Evolutionary conservation across 2,113 vertebrate species (phyloP), one percentile per base, ranked within the genome.

Genomic region (Ceuthmochares aereus): DNA sequence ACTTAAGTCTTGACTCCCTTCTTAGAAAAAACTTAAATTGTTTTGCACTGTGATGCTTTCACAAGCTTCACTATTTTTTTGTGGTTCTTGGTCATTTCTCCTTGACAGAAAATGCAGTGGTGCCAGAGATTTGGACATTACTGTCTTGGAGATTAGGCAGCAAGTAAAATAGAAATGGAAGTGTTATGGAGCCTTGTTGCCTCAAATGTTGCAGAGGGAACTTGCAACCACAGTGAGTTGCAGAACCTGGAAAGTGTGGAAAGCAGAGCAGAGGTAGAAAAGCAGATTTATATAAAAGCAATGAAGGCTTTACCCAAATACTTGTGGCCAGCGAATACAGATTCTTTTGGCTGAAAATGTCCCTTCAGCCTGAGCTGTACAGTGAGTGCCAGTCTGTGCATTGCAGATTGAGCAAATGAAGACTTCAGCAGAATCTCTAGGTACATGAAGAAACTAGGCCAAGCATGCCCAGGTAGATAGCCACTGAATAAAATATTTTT

Each of bases 381-480:
- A 32, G 43, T 81, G 54, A 72, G 52, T 59, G 64, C 60, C 47
- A 59, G 72, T 63, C 92, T 88, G 80, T 59, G 68, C 34, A 23
- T 75, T 80, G 76, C 75, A 92, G 47, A 47, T 6, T 27, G 68
- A 77, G 56, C 36, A 87, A 78, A 85, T 8, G 23, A 84, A 93
- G 79, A 83, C 62, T 94, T 94, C 83, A 81, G 62, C 84, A 83
- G 87, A 94, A 92, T 70, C 87, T 96, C 84, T 73, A 64, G 93
- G 63, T 63, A 79, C 34, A 32, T 78, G 67, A 86, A 60, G 58
- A 96, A 96, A 92, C 52, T 87, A 96, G 90, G 95, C 82, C 91
- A 95, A 90, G 85, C 40, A 67, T 63, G 29, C 78, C 59, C 72
- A 96, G 87, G 93, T 95, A 94, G 76, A 90, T 84, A 91, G 73